Evolutionary conservation across 1,140 invertebrate genomes (phyloP).

Genomic region (Hylyphantes graminicola): DNA sequence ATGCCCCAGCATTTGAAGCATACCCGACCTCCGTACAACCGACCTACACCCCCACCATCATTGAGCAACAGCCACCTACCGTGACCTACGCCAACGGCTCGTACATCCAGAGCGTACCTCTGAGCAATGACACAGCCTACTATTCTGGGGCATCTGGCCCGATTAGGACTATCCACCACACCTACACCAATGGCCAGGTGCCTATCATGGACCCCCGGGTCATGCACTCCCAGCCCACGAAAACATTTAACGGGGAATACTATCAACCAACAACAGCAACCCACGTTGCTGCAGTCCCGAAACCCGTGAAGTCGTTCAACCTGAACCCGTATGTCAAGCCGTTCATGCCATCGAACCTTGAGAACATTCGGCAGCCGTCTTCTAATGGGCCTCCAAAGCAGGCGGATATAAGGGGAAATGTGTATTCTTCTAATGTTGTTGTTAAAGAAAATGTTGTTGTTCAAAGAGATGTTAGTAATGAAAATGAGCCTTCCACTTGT

Average conservation of each 20-base stretch:
- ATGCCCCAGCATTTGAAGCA: constrained; percentile 47
- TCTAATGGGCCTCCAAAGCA: neutral
- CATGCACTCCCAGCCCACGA: neutral
- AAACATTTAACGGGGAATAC: constrained; percentile 13
- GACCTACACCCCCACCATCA: neutral
- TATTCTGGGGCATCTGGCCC: neutral
- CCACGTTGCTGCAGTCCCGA: neutral
- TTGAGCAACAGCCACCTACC: neutral
- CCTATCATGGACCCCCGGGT: neutral
- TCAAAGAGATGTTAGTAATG: no score
- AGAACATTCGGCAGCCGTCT: neutral
- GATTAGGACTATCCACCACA: neutral
- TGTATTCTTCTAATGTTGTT: no score
- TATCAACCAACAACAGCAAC: neutral
- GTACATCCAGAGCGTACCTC: neutral
- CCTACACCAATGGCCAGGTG: neutral
- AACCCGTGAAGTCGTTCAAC: constrained; percentile 7
- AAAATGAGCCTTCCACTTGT: no score
- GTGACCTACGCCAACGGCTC: constrained; percentile 13
- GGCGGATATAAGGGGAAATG: neutral
- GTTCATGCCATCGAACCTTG: constrained; percentile 34
- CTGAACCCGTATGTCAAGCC: constrained; percentile 42
- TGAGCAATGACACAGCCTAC: neutral
- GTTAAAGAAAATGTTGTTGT: no score
- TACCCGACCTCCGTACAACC: neutral